Base-by-base conservation (phyloP, 2,797 vertebrate species). In the Danio aesculapii region DNA sequence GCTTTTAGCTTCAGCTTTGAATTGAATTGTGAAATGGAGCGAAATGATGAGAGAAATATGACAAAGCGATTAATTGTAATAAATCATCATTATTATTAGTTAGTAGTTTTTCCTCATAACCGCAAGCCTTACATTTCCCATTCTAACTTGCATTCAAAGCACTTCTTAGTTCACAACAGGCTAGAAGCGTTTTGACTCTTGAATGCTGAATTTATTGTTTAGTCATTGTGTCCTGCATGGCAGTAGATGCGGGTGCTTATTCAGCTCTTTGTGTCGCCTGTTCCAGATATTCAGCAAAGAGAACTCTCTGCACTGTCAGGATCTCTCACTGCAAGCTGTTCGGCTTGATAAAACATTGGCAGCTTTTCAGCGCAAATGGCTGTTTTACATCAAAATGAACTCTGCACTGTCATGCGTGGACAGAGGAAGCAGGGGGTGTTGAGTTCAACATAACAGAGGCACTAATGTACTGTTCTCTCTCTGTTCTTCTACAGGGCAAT, bases 401-500 rank as follows among this genome's bases (percentile, higher is more conserved):
- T 67, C 16, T 63, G 69, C 58, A 70, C 12, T 67, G 17, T 47
- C 72, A 52, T 52, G 72, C 11, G 0, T 63, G 17, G 8, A 55
- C n/a, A 14, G 39, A 46, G 79, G 13, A 63, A 46, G 46, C 58
- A 62, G 68, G 39, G 78, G 14, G 16, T 47, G n/a, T 16, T 8
- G 79, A 67, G 17, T 39, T 63, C 16, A 75, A 17, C 77, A 72
- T 17, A 43, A 57, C 13, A 11, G 16, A 59, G 41, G 5, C 9
- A 11, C 49, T 67, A 58, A 63, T 69, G 11, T 53, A 71, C 11
- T 73, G 21, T 77, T 49, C 50, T 63, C 11, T 69, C 5, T 50
- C 67, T 77, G 85, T 83, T 92, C 12, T 70, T 69, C 87, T 59
- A 83, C 94, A 99, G 98, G 93, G 98, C 98, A 66, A 95, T 99